Conservation (phyloP, 2,888 invertebrate species). For the Synergus umbraculus region DNA sequence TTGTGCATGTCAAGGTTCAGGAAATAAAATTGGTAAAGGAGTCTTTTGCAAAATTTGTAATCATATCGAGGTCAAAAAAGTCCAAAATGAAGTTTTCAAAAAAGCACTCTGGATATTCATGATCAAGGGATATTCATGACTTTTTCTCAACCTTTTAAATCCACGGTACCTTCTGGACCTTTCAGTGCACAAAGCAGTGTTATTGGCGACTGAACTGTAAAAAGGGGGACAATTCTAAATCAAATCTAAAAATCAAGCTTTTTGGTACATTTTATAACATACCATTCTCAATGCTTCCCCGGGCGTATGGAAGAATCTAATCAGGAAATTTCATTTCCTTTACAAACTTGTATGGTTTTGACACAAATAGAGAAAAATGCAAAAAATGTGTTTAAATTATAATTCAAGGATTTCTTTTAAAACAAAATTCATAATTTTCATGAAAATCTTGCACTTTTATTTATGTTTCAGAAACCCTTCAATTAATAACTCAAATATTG, state of each 20-base stretch:
- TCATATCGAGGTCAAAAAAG: too few species aligned
- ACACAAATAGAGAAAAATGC: not conserved
- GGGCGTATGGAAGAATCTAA: constrained; percentile 69
- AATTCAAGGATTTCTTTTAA: constrained; percentile 13
- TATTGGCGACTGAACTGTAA: not conserved
- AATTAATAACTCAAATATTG: constrained; percentile 34
- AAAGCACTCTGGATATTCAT: not conserved
- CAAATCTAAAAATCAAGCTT: constrained; percentile 17
- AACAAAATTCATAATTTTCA: not conserved
- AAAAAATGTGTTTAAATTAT: not conserved
- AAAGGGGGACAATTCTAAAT: constrained; percentile 38
- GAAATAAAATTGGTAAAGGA: not conserved
- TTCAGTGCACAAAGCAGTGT: not conserved
- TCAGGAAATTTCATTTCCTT: constrained; percentile 52
- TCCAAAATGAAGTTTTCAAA: not conserved
- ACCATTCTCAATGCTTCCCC: constrained; percentile 74
- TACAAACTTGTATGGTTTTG: not conserved
- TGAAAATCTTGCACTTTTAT: not conserved
- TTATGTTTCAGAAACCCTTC: constrained; percentile 10
- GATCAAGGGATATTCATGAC: not conserved
- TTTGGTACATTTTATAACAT: constrained; percentile 60
- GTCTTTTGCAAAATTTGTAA: too few species aligned
- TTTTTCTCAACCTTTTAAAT: not conserved
- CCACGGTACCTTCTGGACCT: not conserved
- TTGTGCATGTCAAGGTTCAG: not conserved